These are phyloP conservation scores for Pseudomyrmex sp. DNA, from an alignment of 1,140 invertebrate species.

Conservation along the genomic window DNA sequence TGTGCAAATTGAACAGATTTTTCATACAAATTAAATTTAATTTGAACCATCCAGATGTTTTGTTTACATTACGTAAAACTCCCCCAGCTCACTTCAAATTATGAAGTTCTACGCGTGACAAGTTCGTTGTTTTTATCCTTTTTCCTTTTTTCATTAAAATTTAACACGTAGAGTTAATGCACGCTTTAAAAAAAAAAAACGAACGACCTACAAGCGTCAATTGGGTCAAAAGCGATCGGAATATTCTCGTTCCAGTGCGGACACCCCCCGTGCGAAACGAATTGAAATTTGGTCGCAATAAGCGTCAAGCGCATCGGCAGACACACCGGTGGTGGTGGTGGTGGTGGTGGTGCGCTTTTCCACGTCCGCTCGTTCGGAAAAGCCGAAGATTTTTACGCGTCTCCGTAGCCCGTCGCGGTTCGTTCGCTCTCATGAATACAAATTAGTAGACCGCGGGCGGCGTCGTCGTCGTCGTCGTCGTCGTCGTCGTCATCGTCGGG, in stretches of 20 bases:
- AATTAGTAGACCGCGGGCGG: slow-evolving; percentile 45
- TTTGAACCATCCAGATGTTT: too few species aligned
- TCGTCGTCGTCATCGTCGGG: not conserved
- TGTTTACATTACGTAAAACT: too few species aligned
- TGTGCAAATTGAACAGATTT: too few species aligned
- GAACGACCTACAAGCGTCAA: not conserved
- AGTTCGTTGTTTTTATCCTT: too few species aligned
- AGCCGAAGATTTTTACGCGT: slow-evolving; percentile 59
- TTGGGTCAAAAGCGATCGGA: slow-evolving; percentile 13
- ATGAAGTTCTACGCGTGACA: too few species aligned
- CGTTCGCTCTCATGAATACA: slow-evolving; percentile 62
- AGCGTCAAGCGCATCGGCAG: slow-evolving; percentile 23
- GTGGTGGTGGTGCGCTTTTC: slow-evolving; percentile 23
- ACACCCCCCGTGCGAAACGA: not conserved
- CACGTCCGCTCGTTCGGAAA: not conserved
- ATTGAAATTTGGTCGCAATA: slow-evolving; percentile 60
- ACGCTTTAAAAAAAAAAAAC: not conserved
- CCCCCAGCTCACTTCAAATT: too few species aligned
- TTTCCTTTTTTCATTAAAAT: too few species aligned
- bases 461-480: too few species aligned
- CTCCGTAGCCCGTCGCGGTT: slow-evolving; percentile 35
- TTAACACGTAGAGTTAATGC: not conserved
- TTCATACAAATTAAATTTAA: too few species aligned
- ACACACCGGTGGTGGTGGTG: too few species aligned
- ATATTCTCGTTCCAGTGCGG: slow-evolving; percentile 12